Evolutionary conservation across 2,113 vertebrate genomes (phyloP).

Genomic region (Crotophaga sulcirostris): DNA sequence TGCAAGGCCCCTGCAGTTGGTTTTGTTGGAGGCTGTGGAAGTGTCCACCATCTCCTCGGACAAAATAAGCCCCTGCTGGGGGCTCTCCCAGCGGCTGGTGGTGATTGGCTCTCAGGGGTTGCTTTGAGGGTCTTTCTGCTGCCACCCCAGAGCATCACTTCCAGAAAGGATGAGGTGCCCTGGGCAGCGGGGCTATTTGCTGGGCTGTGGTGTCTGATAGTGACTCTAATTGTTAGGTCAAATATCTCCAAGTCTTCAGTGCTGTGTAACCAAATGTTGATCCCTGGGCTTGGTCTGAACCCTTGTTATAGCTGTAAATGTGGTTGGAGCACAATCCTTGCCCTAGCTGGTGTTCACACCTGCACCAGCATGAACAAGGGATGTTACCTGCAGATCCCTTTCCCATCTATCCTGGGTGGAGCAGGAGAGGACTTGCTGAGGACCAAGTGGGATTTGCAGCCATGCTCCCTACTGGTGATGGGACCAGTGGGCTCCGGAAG

Average conservation of each 20-base stretch:
- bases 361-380: neutral
- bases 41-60: neutral
- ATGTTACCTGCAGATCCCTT: neutral
- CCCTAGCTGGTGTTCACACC: neutral
- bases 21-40: neutral
- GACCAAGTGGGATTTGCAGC: neutral
- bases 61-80: neutral
- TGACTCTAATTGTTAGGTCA: neutral
- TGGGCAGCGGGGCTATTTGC: neutral
- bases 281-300: neutral
- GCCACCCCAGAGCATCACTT: neutral
- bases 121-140: neutral
- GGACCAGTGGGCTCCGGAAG: neutral
- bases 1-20: rapidly evolving
- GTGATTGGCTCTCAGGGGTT: neutral
- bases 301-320: neutral
- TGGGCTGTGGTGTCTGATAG: neutral
- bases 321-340: neutral
- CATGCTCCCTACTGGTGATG: neutral
- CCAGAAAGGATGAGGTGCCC: neutral
- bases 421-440: neutral
- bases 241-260: neutral
- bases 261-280: neutral
- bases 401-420: neutral
- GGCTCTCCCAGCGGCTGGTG: neutral